A percentile compares a stretch with the other conserved stretches of the same genome.
Evolutionary conservation across 2,797 vertebrate species (phyloP).

Genomic region (Lutjanus argentimaculatus): DNA sequence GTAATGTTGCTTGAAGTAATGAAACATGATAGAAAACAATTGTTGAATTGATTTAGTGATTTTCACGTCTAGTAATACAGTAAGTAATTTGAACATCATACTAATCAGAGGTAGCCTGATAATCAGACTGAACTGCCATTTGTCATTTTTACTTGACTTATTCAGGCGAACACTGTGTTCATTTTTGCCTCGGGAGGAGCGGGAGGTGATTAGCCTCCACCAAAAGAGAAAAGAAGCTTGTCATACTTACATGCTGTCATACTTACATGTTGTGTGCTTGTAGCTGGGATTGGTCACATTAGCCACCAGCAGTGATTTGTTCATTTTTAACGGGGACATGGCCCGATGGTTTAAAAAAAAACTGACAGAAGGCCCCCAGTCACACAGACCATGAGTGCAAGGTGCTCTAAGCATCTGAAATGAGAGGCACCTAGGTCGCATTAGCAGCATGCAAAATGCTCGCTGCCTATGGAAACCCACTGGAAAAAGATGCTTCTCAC

Average conservation of each 20-base stretch:
- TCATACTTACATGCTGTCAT: not conserved
- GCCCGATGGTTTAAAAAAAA: too few species aligned
- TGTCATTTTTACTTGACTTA: conserved; percentile 10
- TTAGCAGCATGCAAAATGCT: too few species aligned
- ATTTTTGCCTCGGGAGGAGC: not conserved
- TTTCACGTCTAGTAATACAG: conserved; percentile 29
- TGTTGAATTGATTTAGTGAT: conserved; percentile 53
- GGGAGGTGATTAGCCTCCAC: not conserved
- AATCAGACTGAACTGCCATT: conserved; percentile 10
- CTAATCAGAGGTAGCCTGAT: conserved; percentile 27
- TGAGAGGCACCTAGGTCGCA: too few species aligned
- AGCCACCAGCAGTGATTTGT: too few species aligned
- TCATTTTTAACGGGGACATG: too few species aligned
- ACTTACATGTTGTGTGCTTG: not conserved
- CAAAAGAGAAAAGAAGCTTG: not conserved
- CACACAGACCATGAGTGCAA: too few species aligned
- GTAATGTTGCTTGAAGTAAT: conserved; percentile 45
- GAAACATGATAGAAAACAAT: conserved; percentile 60
- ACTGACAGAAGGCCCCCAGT: too few species aligned
- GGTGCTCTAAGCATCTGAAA: too few species aligned
- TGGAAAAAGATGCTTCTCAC: too few species aligned
- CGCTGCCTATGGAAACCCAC: too few species aligned
- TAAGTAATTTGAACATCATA: conserved; percentile 36
- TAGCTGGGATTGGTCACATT: not conserved
- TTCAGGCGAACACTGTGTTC: not conserved